A percentile compares a stretch with the other conserved stretches of the same genome.
Evolutionary conservation across 1,140 invertebrate genomes (phyloP).

Genomic region (Zaprionus ghesquierei): DNA sequence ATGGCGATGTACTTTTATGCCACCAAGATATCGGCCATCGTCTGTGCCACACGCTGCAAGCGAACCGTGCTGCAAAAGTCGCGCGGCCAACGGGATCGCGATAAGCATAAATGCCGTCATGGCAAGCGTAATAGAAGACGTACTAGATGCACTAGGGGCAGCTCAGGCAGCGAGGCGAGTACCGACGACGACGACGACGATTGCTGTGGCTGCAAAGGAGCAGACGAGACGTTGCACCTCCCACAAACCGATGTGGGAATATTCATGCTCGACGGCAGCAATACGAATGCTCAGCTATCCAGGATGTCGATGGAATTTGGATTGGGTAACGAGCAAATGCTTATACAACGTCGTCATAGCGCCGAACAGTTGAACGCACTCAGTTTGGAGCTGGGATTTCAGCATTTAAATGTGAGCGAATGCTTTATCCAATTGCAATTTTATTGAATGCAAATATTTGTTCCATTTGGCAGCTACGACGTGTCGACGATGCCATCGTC

Average conservation of each 20-base stretch:
- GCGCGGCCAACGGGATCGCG: conserved; percentile 83
- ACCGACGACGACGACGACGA: conserved; percentile 15
- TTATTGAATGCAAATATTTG: conserved; percentile 3
- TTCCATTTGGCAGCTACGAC: conserved; percentile 18
- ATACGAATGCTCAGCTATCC: conserved; percentile 30
- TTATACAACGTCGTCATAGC: conserved; percentile 59
- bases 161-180: conserved; percentile 19
- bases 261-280: conserved; percentile 26
- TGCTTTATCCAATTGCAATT: background rate
- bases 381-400: conserved; percentile 44
- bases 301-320: background rate
- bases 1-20: conserved; percentile 83
- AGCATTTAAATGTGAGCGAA: conserved; percentile 57
- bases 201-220: conserved; percentile 3
- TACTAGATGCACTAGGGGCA: conserved; percentile 7
- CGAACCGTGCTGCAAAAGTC: conserved; percentile 78
- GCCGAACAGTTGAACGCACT: conserved; percentile 72
- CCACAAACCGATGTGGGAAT: conserved; percentile 37
- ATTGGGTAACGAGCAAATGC: background rate
- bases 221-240: background rate
- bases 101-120: conserved; percentile 60
- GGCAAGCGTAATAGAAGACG: conserved; percentile 24
- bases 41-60: conserved; percentile 81
- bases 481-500: conserved; percentile 44
- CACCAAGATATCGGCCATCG: conserved; percentile 82